A percentile compares a stretch with the other conserved stretches of the same genome.
phyloP scores from a whole-genome alignment of 2,888 invertebrate genomes.

The Tinea trinotella region DNA sequence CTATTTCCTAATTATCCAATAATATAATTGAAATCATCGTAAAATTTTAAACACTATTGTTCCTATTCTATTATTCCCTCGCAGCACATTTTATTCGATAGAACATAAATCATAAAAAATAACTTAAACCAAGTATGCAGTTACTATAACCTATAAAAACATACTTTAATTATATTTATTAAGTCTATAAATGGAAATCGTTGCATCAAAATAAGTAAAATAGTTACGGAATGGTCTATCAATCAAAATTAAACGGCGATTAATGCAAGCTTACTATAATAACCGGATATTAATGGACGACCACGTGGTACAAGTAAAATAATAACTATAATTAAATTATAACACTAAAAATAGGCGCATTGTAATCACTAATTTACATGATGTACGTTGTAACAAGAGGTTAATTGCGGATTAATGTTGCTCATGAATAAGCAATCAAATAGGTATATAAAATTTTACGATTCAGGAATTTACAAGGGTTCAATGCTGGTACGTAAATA shows the following conservation, averaged over 20 bases:
- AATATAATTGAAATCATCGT: too few species aligned
- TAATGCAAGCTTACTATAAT: slow-evolving; percentile 40
- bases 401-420: slow-evolving; percentile 2
- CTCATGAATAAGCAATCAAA: slow-evolving; percentile 17
- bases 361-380: slow-evolving; percentile 13
- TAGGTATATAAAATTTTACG: slow-evolving; percentile 1
- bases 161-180: slow-evolving; percentile 30
- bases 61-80: background rate
- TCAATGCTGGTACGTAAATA: too few species aligned
- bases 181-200: slow-evolving; percentile 33
- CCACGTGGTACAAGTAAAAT: slow-evolving; percentile 28
- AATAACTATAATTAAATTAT: slow-evolving; percentile 16
- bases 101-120: background rate
- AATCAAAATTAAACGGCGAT: slow-evolving; percentile 57
- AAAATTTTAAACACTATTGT: background rate
- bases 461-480: background rate
- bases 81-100: slow-evolving; percentile 4
- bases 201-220: slow-evolving; percentile 43
- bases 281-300: slow-evolving; percentile 46
- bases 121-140: background rate
- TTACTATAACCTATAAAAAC: too few species aligned
- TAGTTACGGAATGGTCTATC: slow-evolving; percentile 41
- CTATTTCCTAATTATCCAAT: too few species aligned
- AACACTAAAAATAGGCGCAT: slow-evolving; percentile 8
- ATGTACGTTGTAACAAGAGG: background rate